Percentiles rank a stretch among this genome's conserved stretches.
phyloP scores from a whole-genome alignment of 1,140 invertebrate species.

The Sycobia sp. region DNA sequence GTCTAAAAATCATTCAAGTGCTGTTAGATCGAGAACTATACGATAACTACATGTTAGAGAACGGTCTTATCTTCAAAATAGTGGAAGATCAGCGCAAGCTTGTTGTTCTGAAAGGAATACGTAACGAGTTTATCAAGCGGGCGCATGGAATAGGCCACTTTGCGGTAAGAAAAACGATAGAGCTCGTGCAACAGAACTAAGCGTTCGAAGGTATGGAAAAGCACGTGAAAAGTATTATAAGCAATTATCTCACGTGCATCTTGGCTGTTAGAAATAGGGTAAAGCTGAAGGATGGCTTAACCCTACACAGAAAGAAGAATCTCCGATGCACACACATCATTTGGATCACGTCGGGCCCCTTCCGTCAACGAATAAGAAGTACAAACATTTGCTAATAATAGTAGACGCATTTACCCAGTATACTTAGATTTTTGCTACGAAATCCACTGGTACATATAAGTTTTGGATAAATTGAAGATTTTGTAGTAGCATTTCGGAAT shows the following conservation, averaged over 20 bases:
- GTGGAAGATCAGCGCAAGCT: no score
- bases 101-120: no score
- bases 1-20: no score
- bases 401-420: no score
- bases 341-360: slow-evolving; percentile 44
- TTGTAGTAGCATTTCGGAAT: not conserved
- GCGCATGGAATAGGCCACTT: slow-evolving; percentile 40
- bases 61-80: no score
- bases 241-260: no score
- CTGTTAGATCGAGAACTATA: no score
- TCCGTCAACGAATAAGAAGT: no score
- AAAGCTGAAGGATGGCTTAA: slow-evolving; percentile 29
- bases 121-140: no score
- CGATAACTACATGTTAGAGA: no score
- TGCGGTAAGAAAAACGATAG: slow-evolving; percentile 21
- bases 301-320: slow-evolving; percentile 21
- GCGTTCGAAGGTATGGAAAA: slow-evolving; percentile 23
- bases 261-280: slow-evolving; percentile 12
- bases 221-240: slow-evolving; percentile 26
- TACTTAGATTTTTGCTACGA: slow-evolving; percentile 13
- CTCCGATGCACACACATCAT: slow-evolving; percentile 39
- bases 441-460: slow-evolving; percentile 2
- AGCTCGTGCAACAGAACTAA: slow-evolving; percentile 21
- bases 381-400: no score
- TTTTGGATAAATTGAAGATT: not conserved